These are phyloP conservation scores for Cataglyphis rosenhaueri DNA, from an alignment of 2,888 invertebrate species.

Conservation along the genomic window DNA sequence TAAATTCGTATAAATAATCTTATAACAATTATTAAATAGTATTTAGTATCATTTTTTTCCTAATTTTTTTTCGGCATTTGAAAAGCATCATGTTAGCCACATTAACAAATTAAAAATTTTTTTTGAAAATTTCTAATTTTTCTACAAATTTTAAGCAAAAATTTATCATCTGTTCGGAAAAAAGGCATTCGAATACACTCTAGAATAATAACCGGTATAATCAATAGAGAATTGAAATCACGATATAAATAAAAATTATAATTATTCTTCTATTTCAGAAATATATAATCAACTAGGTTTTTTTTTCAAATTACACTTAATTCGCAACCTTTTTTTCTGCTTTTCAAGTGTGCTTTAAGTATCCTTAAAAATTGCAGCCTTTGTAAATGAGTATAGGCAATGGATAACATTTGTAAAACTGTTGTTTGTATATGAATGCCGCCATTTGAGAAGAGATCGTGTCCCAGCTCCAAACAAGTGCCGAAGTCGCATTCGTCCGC, in stretches of 20 bases:
- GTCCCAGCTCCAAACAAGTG: constrained; percentile 95
- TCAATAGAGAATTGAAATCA: not conserved
- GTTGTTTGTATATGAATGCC: constrained; percentile 89
- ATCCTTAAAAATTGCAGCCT: constrained; percentile 91
- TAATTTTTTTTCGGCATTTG: not conserved
- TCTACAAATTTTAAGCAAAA: not conserved
- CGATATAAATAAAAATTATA: not conserved
- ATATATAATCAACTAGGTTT: not conserved
- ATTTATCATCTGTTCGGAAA: not conserved
- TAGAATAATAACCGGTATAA: not conserved
- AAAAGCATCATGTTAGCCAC: not conserved
- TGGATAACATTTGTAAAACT: constrained; percentile 89
- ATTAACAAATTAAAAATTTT: not conserved
- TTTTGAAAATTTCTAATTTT: not conserved
- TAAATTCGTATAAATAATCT: too few species aligned
- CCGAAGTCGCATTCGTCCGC: constrained; percentile 98
- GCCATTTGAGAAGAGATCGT: constrained; percentile 94
- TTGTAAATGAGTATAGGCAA: constrained; percentile 92
- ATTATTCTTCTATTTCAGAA: not conserved
- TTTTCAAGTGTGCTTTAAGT: constrained; percentile 90
- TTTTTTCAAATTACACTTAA: constrained; percentile 85
- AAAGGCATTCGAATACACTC: not conserved
- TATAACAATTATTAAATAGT: too few species aligned
- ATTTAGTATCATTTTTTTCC: not conserved
- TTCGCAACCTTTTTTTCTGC: constrained; percentile 88